Conservation (phyloP, 2,113 vertebrate species). For the Callipepla californica region DNA sequence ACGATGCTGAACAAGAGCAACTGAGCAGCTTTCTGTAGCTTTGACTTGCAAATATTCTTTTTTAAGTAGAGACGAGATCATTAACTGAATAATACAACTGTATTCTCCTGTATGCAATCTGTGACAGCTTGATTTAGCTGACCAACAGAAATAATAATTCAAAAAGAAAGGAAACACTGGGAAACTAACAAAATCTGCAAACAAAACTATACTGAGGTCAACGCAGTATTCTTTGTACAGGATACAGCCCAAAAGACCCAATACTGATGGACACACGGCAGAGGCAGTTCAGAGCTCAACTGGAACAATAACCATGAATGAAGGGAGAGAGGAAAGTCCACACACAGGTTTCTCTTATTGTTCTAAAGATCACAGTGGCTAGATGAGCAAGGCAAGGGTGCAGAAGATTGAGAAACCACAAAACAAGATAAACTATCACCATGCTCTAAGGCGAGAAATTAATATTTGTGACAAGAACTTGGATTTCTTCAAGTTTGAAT, state of each 20-base stretch:
- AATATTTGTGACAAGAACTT: background rate
- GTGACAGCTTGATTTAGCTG: background rate
- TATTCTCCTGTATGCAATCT: background rate
- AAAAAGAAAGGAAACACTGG: background rate
- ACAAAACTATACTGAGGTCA: background rate
- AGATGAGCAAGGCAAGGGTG: background rate
- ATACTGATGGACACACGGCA: background rate
- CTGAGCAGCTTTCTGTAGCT: background rate
- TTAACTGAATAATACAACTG: background rate
- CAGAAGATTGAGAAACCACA: background rate
- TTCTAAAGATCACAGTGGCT: background rate
- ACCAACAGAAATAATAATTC: background rate
- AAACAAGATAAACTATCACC: background rate
- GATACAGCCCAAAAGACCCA: background rate
- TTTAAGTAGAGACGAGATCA: background rate
- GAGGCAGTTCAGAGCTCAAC: background rate
- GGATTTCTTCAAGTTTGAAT: background rate
- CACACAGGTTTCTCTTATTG: background rate
- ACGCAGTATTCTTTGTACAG: background rate
- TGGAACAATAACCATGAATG: background rate
- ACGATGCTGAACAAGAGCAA: background rate
- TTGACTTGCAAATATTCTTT: background rate
- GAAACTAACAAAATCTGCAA: background rate
- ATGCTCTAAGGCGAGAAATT: background rate
- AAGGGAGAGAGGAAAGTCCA: rapidly evolving